phyloP scores from a whole-genome alignment of 2,797 vertebrate genomes.

The Choloepus didactylus region DNA sequence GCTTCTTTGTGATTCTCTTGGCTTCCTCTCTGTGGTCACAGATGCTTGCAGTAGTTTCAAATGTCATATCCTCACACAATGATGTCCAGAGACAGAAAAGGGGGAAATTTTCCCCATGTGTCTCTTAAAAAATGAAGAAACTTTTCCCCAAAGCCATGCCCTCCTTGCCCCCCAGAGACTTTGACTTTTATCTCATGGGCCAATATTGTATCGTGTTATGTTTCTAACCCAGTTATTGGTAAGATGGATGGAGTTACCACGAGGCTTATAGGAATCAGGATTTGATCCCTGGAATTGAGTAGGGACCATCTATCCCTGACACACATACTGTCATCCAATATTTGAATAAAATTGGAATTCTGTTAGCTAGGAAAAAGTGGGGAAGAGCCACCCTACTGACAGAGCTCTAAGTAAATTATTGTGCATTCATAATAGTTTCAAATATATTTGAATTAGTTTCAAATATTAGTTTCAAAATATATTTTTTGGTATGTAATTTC shows the following conservation, averaged over 20 bases:
- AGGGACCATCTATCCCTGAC: not conserved
- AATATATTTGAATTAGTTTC: too few species aligned
- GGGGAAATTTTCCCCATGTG: not conserved
- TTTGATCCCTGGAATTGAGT: not conserved
- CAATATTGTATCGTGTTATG: not conserved
- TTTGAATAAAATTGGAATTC: constrained; percentile 46
- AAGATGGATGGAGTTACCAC: not conserved
- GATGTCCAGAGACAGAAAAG: not conserved
- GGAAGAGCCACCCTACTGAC: not conserved
- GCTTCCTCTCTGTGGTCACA: not conserved
- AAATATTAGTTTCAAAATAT: constrained; percentile 15
- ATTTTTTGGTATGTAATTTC: not conserved
- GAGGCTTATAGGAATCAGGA: not conserved
- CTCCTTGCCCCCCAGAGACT: not conserved
- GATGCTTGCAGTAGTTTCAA: not conserved
- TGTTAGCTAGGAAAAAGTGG: not conserved
- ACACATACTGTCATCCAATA: not conserved
- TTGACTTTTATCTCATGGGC: not conserved
- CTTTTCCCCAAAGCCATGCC: not conserved
- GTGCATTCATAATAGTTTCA: too few species aligned
- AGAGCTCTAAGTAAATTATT: not conserved
- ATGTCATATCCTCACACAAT: not conserved
- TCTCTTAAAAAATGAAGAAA: constrained; percentile 23
- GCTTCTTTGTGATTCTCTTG: not conserved
- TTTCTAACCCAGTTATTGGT: not conserved